Base-by-base conservation (phyloP, 1,140 invertebrate species). In the Ceratina japonica region DNA sequence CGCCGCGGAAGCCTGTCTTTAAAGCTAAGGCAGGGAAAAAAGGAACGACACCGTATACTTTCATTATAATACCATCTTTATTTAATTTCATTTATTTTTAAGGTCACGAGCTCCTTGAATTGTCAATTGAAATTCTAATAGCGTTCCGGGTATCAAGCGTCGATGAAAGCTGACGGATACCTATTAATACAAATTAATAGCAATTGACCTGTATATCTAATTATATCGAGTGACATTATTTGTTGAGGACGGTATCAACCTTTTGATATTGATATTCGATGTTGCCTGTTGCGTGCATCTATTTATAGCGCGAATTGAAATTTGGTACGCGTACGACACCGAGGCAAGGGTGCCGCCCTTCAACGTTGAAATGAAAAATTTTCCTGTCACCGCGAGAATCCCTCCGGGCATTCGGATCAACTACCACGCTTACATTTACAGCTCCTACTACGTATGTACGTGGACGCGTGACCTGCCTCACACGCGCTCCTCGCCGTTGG, bases 261-360 rank as follows among this genome's bases (percentile, higher is more conserved):
- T 16, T 5, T 27, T 22, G 13, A 3, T 51, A 58, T 52, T 16
- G n/a, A 18, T 70, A 70, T 70, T 37, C 68, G 68, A 70, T 58
- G 52, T 58, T 70, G 56, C 7, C 24, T 37, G 31, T 27, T 5
- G 52, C 37, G 37, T 44, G 10, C n/a, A 56, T 70, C 24, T 70
- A 58, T 70, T 70, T 70, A 58, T 70, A 70, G 52, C 52, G 18
- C 22, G 52, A 58, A 70, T 58, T 31, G 52, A 70, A 70, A 56
- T 69, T 69, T 69, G 22, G 51, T 56, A 69, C 51, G n/a, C 66
- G 37, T 18, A 20, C 49, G 1, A 12, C 10, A 54, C 31, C 24
- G 51, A 56, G 8, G 22, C 37, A 24, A 52, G 20, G 20, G 24
- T 52, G 24, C 64, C 15, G 54, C 18, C 24, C 51, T n/a, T 3